A percentile compares a stretch with the other conserved stretches of the same genome.
phyloP scores from a whole-genome alignment of 2,888 invertebrate genomes.

The Lithophane semibrunnea region DNA sequence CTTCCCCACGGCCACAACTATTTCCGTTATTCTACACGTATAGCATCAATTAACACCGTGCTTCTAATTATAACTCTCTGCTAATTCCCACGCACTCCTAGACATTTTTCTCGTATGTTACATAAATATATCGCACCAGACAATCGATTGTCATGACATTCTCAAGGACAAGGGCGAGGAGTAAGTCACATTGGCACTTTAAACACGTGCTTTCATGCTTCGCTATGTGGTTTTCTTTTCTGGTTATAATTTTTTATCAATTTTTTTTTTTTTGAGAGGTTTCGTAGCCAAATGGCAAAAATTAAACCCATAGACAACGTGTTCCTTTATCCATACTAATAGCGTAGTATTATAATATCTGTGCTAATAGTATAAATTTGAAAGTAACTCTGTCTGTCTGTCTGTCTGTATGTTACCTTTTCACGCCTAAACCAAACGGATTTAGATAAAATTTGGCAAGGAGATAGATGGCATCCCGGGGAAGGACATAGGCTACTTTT shows the following conservation, averaged over 20 bases:
- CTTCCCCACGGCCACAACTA: not conserved
- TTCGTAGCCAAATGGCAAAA: no score
- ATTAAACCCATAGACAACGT: no score
- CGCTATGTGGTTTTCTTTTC: not conserved
- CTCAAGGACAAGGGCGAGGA: slow-evolving; percentile 20
- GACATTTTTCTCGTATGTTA: slow-evolving; percentile 18
- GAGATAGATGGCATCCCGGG: no score
- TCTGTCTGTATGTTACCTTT: no score
- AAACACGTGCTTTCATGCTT: not conserved
- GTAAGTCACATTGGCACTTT: not conserved
- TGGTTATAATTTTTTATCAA: not conserved
- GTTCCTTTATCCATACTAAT: no score
- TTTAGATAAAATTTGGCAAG: no score
- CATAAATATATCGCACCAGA: slow-evolving; percentile 20
- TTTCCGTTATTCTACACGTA: not conserved
- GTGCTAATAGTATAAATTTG: no score
- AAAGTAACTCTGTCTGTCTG: no score
- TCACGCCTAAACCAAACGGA: no score
- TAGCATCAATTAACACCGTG: slow-evolving; percentile 18
- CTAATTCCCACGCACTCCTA: slow-evolving; percentile 19
- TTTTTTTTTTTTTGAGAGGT: no score
- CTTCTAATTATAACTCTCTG: slow-evolving; percentile 22
- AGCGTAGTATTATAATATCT: no score
- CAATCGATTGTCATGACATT: slow-evolving; percentile 25
- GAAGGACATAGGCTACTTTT: no score